Evolutionary conservation across 2,888 invertebrate genomes (phyloP).

Genomic region (Petrolisthes cinctipes): DNA sequence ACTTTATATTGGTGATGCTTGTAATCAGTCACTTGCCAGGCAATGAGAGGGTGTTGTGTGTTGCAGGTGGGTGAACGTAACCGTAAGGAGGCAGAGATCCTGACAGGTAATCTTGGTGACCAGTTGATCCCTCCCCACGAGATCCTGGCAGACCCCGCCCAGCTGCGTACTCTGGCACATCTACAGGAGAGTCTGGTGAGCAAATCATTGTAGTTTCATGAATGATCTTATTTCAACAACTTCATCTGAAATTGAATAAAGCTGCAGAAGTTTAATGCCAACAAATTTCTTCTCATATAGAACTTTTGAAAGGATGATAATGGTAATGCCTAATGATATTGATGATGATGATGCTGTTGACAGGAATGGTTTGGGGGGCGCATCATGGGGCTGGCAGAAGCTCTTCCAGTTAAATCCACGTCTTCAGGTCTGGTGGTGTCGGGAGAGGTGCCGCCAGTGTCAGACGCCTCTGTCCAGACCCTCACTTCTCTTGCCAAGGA

Average conservation of each 20-base stretch:
- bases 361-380: constrained; percentile 69
- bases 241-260: too few species aligned
- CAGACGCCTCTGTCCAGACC: constrained; percentile 76
- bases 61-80: constrained; percentile 72
- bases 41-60: neutral
- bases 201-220: constrained; percentile 67
- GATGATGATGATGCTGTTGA: too few species aligned
- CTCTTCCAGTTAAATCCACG: constrained; percentile 60
- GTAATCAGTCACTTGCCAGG: neutral
- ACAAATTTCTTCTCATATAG: too few species aligned
- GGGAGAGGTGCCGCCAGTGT: constrained; percentile 76
- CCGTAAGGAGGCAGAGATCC: constrained; percentile 90
- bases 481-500: constrained; percentile 79
- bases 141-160: constrained; percentile 85
- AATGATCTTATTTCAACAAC: neutral
- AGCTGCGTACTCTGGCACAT: constrained; percentile 86
- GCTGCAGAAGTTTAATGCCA: too few species aligned
- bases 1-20: neutral
- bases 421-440: constrained; percentile 72
- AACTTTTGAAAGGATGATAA: too few species aligned
- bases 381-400: constrained; percentile 66
- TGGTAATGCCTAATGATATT: too few species aligned
- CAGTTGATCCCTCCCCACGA: constrained; percentile 86
- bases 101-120: constrained; percentile 91
- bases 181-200: constrained; percentile 88